Base-by-base conservation (phyloP, 2,113 vertebrate species). In the Hassar affinis region DNA sequence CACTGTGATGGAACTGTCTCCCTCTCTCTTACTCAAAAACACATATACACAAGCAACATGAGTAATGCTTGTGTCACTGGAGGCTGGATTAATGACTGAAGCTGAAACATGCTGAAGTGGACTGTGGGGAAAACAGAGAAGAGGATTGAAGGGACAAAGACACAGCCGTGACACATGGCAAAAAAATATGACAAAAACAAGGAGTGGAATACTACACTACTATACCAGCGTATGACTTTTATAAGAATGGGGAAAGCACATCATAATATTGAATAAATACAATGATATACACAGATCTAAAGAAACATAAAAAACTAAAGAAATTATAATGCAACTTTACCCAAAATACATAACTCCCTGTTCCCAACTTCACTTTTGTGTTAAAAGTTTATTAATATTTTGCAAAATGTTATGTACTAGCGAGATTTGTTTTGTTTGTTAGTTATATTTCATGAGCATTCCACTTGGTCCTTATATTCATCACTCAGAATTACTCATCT, bases 21-120 rank as follows among this genome's bases (percentile, higher is more conserved):
- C 6, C n/a, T 68, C 12, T 12, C 35, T 42, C 9, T 42, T 30
- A 76, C 56, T n/a, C 66, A 71, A 62, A 80, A 54, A 85, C 35
- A 83, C 78, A n/a, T 61, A 38, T 27, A 47, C 42, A 38, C 74
- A 64, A 33, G 33, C 74, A 57, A 56, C 68, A 75, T 82, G 85
- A 76, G 82, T 84, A 80, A 88, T 84, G 85, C 62, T 52, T 18
- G 38, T 59, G 74, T 56, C 42, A 38, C 27, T 27, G 75, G 74
- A 25, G 47, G 75, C 83, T 82, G 66, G 61, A 87, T 82, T 87
- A 69, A 87, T 79, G 79, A 79, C 49, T 49, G 52, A 59, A 87
- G 79, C 74, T 27, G 76, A 35, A 82, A 59, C 59, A 59, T 75
- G 30, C 75, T 82, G 75, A 75, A 86, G 85, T 51, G 85, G 80